Evolutionary conservation across 2,113 vertebrate genomes (phyloP), one percentile per base, ranked within the genome.

Genomic region (Thryonomys swinderianus): DNA sequence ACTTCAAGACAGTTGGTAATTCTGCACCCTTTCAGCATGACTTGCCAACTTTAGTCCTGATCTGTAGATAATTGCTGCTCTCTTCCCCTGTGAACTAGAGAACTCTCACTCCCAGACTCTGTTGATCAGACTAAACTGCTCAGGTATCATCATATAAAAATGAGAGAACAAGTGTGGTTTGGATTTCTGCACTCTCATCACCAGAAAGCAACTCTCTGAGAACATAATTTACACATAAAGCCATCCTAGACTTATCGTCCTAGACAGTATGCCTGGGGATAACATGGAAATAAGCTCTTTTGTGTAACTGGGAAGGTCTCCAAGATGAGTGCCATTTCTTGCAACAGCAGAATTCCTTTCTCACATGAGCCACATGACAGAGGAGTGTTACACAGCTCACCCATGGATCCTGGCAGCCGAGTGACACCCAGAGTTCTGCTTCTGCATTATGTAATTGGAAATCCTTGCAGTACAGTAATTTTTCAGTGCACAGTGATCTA

Each of bases 221-320:
- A 89, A 71, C 87, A 79, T 93, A 93, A 96, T 98, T 98, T 96
- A 87, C 93, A 96, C 91, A 74, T 96, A 94, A 86, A 93, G 87
- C 93, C 91, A 85, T 96, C 94, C 59, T 87, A 83, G 84, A 90
- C 91, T 91, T 91, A 89, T 93, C 91, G 62, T 94, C 84, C 42
- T 92, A 96, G 96, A 96, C 91, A 95, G 66, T 95, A 61, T 93
- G 96, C 97, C 96, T 57, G 89, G 91, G 88, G 95, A 96, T 94
- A 95, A 96, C 96, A 96, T 93, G 87, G 91, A 96, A 97, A 97
- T 95, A 91, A 74, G 95, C 93, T 95, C 97, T 96, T 96, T 96
- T 96, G 96, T 96, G 88, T 97, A 74, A 94, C 97, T 97, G 97
- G 97, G 97, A 97, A 97, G 97, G 86, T 96, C 96, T 98, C 97